Evolutionary conservation across 2,888 invertebrate species (phyloP).

Genomic region (Lysandra coridon): DNA sequence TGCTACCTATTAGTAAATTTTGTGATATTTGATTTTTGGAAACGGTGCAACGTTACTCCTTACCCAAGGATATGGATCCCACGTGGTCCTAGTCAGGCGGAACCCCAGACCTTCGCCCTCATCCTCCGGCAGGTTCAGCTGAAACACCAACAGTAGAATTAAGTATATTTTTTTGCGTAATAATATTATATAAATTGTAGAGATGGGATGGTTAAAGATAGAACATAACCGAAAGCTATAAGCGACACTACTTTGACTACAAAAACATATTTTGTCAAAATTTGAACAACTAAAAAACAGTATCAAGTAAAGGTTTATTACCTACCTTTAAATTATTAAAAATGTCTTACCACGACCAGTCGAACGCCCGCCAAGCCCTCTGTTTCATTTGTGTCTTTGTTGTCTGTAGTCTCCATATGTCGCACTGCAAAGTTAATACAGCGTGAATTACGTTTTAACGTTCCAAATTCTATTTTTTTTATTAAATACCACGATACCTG

Average conservation of each 20-base stretch:
- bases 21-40: neutral
- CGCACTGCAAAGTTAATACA: neutral
- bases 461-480: too few relatives aligned
- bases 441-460: too few relatives aligned
- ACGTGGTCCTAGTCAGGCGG: conserved; percentile 86
- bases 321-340: too few relatives aligned
- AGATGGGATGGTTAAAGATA: too few relatives aligned
- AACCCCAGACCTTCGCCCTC: conserved; percentile 84
- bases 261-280: too few relatives aligned
- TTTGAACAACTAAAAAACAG: too few relatives aligned
- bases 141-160: conserved; percentile 38
- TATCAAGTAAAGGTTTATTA: too few relatives aligned
- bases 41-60: conserved; percentile 45
- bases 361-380: neutral
- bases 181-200: too few relatives aligned
- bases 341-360: neutral
- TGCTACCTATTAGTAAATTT: too few relatives aligned
- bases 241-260: too few relatives aligned
- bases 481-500: neutral
- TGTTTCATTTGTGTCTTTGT: neutral
- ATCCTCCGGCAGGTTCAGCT: conserved; percentile 81
- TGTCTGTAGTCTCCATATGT: conserved; percentile 1
- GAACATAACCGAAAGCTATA: too few relatives aligned
- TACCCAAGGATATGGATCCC: conserved; percentile 92
- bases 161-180: neutral